phyloP scores from a whole-genome alignment of 1,140 invertebrate species.

The Platyura marginata region DNA sequence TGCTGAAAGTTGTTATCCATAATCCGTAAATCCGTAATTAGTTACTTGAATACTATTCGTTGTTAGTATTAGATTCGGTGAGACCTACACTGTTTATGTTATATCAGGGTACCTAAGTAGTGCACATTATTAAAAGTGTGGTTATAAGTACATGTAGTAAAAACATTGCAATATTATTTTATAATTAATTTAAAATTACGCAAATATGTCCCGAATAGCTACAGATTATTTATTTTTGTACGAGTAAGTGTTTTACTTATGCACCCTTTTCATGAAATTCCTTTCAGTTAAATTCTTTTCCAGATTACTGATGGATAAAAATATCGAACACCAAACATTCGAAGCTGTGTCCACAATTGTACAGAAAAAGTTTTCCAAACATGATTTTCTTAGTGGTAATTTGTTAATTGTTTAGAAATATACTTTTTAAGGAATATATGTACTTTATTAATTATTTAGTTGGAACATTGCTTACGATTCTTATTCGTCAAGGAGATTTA shows the following conservation, averaged over 20 bases:
- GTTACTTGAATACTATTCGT: too few relatives aligned
- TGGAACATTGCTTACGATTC: slow-evolving; percentile 3
- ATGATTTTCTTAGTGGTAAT: slow-evolving; percentile 3
- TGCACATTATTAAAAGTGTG: too few relatives aligned
- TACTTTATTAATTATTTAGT: neutral
- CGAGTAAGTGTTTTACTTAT: slow-evolving; percentile 1
- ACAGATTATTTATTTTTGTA: slow-evolving; percentile 2
- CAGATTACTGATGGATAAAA: slow-evolving; percentile 4
- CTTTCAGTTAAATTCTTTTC: neutral
- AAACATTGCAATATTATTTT: too few relatives aligned
- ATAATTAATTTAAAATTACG: too few relatives aligned
- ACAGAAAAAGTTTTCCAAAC: slow-evolving; percentile 2
- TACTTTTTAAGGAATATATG: neutral
- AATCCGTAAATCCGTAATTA: too few relatives aligned
- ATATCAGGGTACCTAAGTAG: too few relatives aligned
- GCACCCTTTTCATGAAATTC: neutral
- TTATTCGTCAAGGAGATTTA: slow-evolving; percentile 3
- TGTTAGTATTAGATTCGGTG: too few relatives aligned
- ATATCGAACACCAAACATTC: slow-evolving; percentile 3
- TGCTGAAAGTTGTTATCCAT: too few relatives aligned
- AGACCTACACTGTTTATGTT: too few relatives aligned
- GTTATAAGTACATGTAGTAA: too few relatives aligned
- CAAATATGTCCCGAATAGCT: too few relatives aligned
- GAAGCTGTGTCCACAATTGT: slow-evolving; percentile 2
- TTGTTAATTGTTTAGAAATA: neutral